Evolutionary conservation across 2,113 vertebrate species (phyloP).

Genomic region (Sinocyclocheilus grahami): DNA sequence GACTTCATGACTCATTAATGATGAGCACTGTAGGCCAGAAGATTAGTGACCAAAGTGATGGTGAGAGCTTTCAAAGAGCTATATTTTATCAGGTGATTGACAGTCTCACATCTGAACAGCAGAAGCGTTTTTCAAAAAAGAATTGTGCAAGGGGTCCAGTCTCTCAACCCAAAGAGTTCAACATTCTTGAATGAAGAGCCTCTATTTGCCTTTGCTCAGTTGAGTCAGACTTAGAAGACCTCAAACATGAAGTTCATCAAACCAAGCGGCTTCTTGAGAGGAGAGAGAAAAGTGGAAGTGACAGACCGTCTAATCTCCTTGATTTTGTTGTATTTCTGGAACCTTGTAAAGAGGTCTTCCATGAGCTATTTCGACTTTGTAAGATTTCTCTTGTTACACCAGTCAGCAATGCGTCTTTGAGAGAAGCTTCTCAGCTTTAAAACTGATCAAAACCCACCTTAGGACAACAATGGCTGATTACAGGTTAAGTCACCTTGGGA

Average conservation of each 20-base stretch:
- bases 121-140: neutral
- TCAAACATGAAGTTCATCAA: neutral
- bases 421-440: neutral
- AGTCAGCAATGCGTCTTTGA: neutral
- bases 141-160: conserved; percentile 37
- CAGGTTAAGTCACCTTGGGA: neutral
- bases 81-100: neutral
- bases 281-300: neutral
- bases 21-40: no score
- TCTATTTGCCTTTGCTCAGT: conserved; percentile 1
- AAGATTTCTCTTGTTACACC: neutral
- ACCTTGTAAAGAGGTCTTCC: neutral
- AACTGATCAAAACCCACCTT: neutral
- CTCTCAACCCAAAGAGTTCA: conserved; percentile 26
- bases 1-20: no score
- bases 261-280: neutral
- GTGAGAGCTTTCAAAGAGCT: no score
- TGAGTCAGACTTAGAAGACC: conserved; percentile 4
- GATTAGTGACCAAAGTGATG: no score
- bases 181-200: neutral
- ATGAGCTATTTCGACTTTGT: neutral
- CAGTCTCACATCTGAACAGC: neutral
- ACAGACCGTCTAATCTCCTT: neutral
- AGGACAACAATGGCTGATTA: neutral
- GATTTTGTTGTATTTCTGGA: neutral